These are phyloP conservation scores for Pristionchus entomophagus DNA, from an alignment of 2,888 invertebrate species.

Conservation along the genomic window DNA sequence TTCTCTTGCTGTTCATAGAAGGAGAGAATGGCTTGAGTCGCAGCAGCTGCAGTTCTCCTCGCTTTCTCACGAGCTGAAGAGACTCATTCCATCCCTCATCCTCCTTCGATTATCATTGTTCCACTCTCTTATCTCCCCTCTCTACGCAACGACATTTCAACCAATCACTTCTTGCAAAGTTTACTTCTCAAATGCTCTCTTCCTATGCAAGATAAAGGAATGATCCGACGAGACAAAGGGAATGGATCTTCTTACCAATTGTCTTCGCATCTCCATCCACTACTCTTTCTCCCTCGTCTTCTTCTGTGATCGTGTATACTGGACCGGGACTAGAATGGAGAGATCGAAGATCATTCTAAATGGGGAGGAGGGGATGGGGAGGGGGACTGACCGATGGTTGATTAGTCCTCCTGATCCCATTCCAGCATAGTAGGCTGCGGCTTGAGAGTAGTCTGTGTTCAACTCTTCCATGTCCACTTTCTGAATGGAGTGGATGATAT, in stretches of 20 bases:
- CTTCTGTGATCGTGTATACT: constrained; percentile 76
- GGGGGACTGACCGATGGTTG: constrained; percentile 50
- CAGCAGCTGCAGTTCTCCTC: constrained; percentile 25
- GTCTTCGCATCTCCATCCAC: constrained; percentile 49
- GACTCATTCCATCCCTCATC: not conserved
- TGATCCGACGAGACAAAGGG: not conserved
- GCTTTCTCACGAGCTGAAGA: constrained; percentile 59
- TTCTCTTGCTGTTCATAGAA: constrained; percentile 40
- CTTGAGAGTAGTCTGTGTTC: constrained; percentile 66
- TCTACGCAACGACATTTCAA: not conserved
- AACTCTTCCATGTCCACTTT: constrained; percentile 68
- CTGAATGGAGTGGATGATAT: constrained; percentile 51
- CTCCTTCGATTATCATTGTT: not conserved
- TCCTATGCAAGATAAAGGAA: not conserved
- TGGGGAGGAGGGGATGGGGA: not conserved
- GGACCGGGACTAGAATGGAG: constrained; percentile 67
- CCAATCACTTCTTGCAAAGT: not conserved
- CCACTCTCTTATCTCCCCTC: not conserved
- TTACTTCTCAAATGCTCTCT: not conserved
- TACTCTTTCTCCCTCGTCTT: constrained; percentile 70
- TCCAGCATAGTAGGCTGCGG: constrained; percentile 59
- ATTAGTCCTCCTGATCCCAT: constrained; percentile 52
- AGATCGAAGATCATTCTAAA: constrained; percentile 39
- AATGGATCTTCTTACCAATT: not conserved
- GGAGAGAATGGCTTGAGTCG: constrained; percentile 42